These are phyloP conservation scores for Empis livida DNA, from an alignment of 2,888 invertebrate species.

Conservation along the genomic window DNA sequence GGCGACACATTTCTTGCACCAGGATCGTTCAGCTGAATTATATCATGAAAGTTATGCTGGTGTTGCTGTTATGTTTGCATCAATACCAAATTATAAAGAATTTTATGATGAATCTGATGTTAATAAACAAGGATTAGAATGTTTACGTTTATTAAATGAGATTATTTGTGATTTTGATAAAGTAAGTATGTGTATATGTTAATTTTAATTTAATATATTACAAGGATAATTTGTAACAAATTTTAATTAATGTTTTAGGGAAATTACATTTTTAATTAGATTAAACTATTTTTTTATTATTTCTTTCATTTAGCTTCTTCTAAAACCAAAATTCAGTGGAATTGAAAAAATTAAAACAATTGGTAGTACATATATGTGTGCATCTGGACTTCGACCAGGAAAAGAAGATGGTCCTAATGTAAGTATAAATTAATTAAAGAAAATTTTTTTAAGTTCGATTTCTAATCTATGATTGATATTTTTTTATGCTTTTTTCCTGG, in stretches of 20 bases:
- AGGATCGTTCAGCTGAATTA: constrained; percentile 55
- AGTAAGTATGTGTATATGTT: no score
- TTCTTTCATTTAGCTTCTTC: constrained; percentile 44
- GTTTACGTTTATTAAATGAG: constrained; percentile 84
- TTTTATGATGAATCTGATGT: constrained; percentile 96
- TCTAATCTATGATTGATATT: background rate
- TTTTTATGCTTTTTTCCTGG: background rate
- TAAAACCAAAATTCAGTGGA: constrained; percentile 88
- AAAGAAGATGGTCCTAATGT: constrained; percentile 64
- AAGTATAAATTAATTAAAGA: constrained; percentile 19
- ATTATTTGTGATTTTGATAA: constrained; percentile 98
- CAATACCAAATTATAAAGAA: constrained; percentile 95
- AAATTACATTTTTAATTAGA: no score
- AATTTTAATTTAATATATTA: no score
- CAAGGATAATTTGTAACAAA: no score
- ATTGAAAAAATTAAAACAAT: constrained; percentile 99
- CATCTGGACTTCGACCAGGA: constrained; percentile 81
- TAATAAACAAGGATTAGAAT: constrained; percentile 91
- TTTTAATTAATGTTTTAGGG: no score
- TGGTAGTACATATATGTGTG: constrained; percentile 96
- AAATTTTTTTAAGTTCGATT: background rate
- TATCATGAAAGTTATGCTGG: constrained; percentile 90
- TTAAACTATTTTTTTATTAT: no score
- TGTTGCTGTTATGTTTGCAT: constrained; percentile 96
- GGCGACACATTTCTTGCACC: constrained; percentile 78